Base-by-base conservation (phyloP, 2,113 vertebrate species). In the Lathamus discolor region DNA sequence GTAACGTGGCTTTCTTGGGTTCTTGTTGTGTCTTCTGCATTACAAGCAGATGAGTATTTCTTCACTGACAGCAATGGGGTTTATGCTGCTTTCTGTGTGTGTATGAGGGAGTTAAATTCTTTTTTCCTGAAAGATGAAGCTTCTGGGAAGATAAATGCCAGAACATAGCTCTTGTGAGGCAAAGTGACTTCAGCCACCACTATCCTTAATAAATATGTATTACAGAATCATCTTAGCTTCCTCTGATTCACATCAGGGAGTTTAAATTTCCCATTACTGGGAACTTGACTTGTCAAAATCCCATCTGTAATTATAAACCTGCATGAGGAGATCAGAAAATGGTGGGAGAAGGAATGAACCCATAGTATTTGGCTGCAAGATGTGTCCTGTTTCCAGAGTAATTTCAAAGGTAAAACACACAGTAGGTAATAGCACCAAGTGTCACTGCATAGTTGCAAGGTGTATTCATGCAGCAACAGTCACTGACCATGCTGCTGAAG, bases 191-290 rank as follows among this genome's bases (percentile, higher is more conserved):
- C 72, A 95, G 66, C 66, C 72, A 96, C 81, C 82, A 91, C 66
- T 80, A 54, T 54, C 66, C 62, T 82, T 96, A 93, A 96, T 84
- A 97, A 95, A 93, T 95, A 94, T 74, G 68, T 79, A 94, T 80
- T 82, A 57, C 62, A 82, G 91, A 91, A 83, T 54, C 95, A 57
- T 83, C n/a, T 63, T 57, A 70, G 46, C 64, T 85, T 73, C 81
- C 90, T 66, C 57, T 75, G 90, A 92, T 92, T 92, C 88, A 84
- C 94, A 94, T 88, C 81, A 77, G 78, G 82, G 93, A 91, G 61
- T 84, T 96, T 64, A 93, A 95, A 93, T 96, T 91, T 96, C 89
- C 91, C 93, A 73, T 96, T 93, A 90, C 90, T 86, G 46, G 39
- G 72, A 90, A 77, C 17, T 49, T 82, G 86, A 29, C 74, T 93